Evolutionary conservation across 2,888 invertebrate genomes (phyloP).

Genomic region (Leucophora obtusa): DNA sequence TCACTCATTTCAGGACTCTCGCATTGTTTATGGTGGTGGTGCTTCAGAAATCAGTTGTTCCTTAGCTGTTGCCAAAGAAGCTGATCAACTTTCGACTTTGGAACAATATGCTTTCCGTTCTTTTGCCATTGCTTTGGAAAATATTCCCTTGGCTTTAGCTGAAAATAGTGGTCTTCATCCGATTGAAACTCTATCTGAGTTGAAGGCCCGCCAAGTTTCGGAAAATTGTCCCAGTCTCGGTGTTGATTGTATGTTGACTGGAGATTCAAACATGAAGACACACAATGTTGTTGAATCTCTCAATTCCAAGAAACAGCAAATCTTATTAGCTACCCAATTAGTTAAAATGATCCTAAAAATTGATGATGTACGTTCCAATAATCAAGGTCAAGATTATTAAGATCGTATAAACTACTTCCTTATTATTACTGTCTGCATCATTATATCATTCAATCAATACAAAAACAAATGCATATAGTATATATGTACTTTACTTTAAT

Average conservation of each 20-base stretch:
- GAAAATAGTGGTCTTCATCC: slow-evolving; percentile 97
- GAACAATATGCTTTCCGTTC: slow-evolving; percentile 98
- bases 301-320: slow-evolving; percentile 97
- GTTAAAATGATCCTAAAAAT: slow-evolving; percentile 99
- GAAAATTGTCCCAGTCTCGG: slow-evolving; percentile 93
- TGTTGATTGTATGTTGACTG: slow-evolving; percentile 95
- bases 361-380: slow-evolving; percentile 91
- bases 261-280: slow-evolving; percentile 92
- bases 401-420: not conserved
- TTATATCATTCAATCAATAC: not conserved
- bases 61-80: slow-evolving; percentile 91
- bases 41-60: slow-evolving; percentile 97
- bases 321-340: slow-evolving; percentile 96
- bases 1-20: slow-evolving; percentile 80
- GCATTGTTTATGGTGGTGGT: slow-evolving; percentile 98
- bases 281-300: slow-evolving; percentile 98
- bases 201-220: slow-evolving; percentile 92
- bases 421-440: not conserved
- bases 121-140: slow-evolving; percentile 97
- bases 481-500: slow-evolving; percentile 21
- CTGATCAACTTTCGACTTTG: slow-evolving; percentile 91
- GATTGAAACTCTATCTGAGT: slow-evolving; percentile 93
- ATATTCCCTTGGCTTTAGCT: slow-evolving; percentile 95
- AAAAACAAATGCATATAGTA: slow-evolving; percentile 5
- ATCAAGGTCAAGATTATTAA: slow-evolving; percentile 74